Evolutionary conservation across 2,797 vertebrate species (phyloP).

Genomic region (Epinephelus coioides): DNA sequence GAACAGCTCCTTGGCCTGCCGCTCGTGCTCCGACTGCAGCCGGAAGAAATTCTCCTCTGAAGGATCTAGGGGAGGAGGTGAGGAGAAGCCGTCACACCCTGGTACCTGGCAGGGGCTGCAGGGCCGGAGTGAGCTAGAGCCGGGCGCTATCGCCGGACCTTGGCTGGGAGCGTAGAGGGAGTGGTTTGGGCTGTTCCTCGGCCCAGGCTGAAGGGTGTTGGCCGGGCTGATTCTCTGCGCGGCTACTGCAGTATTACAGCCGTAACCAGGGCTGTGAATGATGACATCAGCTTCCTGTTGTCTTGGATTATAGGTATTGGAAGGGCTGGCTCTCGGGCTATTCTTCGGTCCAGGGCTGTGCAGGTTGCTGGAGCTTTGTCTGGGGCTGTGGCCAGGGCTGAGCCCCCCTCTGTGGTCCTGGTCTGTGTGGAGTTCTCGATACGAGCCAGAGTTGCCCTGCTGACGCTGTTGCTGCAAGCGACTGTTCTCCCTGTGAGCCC

Average conservation of each 20-base stretch:
- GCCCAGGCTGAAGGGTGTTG: conserved; percentile 69
- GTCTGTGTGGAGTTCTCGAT: conserved; percentile 70
- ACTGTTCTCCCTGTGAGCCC: conserved; percentile 94
- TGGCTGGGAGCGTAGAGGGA: conserved; percentile 54
- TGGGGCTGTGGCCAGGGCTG: conserved; percentile 78
- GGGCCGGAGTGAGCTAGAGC: conserved; percentile 50
- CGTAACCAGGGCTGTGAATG: conserved; percentile 81
- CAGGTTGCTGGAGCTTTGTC: conserved; percentile 74
- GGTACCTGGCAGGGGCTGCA: conserved; percentile 80
- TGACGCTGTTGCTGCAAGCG: conserved; percentile 90
- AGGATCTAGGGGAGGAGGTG: conserved; percentile 88
- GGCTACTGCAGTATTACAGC: conserved; percentile 56
- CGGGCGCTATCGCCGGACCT: conserved; percentile 8
- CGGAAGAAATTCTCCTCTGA: conserved; percentile 93
- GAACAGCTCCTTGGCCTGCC: conserved; percentile 95
- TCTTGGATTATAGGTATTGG: conserved; percentile 75
- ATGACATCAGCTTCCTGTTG: conserved; percentile 82
- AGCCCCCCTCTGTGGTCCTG: conserved; percentile 71
- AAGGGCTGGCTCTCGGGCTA: conserved; percentile 77
- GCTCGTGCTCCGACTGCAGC: conserved; percentile 94
- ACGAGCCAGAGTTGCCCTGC: conserved; percentile 77
- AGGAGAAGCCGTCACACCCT: conserved; percentile 80
- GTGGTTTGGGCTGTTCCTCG: conserved; percentile 63
- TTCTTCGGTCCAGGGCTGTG: conserved; percentile 71
- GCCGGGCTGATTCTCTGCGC: conserved; percentile 72